Evolutionary conservation across 53 echinoderm and acorn worm species (phyloP).

Genomic region (Glandiceps talaboti): DNA sequence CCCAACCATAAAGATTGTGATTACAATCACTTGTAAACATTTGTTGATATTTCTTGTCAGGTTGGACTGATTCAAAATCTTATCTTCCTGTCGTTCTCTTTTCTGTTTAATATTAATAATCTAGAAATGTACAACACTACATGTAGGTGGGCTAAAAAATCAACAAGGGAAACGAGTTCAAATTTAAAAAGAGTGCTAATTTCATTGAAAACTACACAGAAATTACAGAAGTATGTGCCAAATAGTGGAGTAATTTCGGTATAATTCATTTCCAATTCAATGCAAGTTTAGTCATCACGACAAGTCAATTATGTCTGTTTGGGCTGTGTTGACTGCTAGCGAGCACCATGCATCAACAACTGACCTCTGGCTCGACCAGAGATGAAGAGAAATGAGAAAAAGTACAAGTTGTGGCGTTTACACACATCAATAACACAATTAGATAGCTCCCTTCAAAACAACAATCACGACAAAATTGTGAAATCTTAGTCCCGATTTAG

Average conservation of each 20-base stretch:
- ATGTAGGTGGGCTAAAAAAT: too few species aligned
- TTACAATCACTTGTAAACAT: too few species aligned
- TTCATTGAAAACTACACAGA: neutral
- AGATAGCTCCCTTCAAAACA: neutral
- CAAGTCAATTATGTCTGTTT: neutral
- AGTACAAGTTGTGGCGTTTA: neutral
- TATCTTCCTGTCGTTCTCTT: too few species aligned
- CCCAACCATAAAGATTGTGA: too few species aligned
- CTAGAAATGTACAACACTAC: too few species aligned
- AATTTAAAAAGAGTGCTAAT: too few species aligned
- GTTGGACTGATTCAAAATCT: too few species aligned
- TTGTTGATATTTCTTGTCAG: too few species aligned
- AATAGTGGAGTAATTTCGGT: neutral
- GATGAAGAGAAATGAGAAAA: neutral
- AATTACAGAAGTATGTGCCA: neutral
- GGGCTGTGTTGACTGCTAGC: neutral
- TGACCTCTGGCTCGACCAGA: neutral
- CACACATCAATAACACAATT: neutral
- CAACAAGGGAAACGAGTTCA: too few species aligned
- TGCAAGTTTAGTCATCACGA: neutral
- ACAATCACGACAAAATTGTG: neutral
- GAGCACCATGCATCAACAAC: neutral
- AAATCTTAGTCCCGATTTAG: too few species aligned
- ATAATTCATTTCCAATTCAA: neutral
- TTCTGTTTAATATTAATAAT: too few species aligned